Conservation (phyloP, 2,888 invertebrate species). For the Agonopterix alstromeriana region DNA sequence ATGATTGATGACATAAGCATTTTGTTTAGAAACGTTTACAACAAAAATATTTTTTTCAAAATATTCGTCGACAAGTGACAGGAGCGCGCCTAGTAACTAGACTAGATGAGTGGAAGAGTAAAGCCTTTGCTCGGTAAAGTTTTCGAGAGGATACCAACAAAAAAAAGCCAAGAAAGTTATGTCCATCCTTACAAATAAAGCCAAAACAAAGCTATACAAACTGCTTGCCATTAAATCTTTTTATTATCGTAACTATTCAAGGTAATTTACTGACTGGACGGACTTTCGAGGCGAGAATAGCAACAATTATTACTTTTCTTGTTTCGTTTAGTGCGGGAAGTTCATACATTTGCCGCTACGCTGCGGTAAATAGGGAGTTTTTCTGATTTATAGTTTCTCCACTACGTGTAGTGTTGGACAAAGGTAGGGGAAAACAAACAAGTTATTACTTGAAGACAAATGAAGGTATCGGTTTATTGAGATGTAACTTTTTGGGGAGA, state of each 20-base stretch:
- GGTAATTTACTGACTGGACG: constrained; percentile 32
- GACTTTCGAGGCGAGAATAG: constrained; percentile 22
- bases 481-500: too few relatives aligned
- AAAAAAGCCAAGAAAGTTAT: constrained; percentile 2
- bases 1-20: too few relatives aligned
- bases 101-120: too few relatives aligned
- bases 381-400: constrained; percentile 12
- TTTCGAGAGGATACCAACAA: too few relatives aligned
- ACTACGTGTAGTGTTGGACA: neutral
- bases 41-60: too few relatives aligned
- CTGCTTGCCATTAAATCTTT: constrained; percentile 19
- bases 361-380: constrained; percentile 12
- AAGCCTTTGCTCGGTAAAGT: too few relatives aligned
- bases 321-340: constrained; percentile 26
- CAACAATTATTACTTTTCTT: constrained; percentile 51
- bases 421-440: constrained; percentile 1
- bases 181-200: constrained; percentile 4
- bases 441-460: too few relatives aligned
- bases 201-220: constrained; percentile 6
- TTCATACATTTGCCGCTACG: constrained; percentile 9
- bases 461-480: too few relatives aligned
- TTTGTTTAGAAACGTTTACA: too few relatives aligned
- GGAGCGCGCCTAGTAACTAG: too few relatives aligned
- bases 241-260: constrained; percentile 14
- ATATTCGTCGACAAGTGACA: too few relatives aligned